Percentiles rank a stretch among this genome's conserved stretches.
These are phyloP conservation scores for Penaeus japonicus DNA, from an alignment of 1,140 invertebrate species.

Conservation along the genomic window DNA sequence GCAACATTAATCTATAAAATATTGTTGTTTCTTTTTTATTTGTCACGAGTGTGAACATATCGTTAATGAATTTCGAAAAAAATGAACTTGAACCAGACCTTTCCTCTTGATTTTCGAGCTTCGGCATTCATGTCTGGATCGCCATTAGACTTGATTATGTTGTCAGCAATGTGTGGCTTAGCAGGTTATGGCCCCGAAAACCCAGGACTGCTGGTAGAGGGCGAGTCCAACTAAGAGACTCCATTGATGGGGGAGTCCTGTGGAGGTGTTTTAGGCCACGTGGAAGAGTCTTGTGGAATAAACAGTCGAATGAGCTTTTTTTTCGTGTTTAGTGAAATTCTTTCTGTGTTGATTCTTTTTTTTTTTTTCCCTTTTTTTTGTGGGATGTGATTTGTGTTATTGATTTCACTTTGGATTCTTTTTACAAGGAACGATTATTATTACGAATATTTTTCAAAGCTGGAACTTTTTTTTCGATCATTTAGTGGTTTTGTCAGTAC, in stretches of 20 bases:
- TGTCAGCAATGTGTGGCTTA: conserved; percentile 50
- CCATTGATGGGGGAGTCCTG: not conserved
- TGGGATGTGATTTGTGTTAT: too few species aligned
- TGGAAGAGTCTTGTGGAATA: not conserved
- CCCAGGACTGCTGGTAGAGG: conserved; percentile 2
- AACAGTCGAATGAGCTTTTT: not conserved
- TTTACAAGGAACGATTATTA: too few species aligned
- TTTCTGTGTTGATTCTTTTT: not conserved
- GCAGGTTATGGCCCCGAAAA: conserved; percentile 21
- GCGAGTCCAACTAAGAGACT: conserved; percentile 13
- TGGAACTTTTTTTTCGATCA: too few species aligned
- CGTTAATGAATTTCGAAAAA: too few species aligned
- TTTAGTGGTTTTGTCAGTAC: too few species aligned
- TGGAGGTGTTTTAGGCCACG: not conserved
- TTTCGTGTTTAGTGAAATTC: not conserved
- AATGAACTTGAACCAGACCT: not conserved
- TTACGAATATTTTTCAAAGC: too few species aligned
- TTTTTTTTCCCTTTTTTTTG: too few species aligned
- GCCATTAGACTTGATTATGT: conserved; percentile 47
- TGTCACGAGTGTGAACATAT: too few species aligned
- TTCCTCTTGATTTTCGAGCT: not conserved
- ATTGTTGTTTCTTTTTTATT: too few species aligned
- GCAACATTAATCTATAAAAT: too few species aligned
- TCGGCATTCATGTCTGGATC: conserved; percentile 26
- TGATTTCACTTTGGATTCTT: too few species aligned